Evolutionary conservation across 2,888 invertebrate species (phyloP), one percentile per base, ranked within the genome.

Genomic region (Orthonychiurus folsomi): DNA sequence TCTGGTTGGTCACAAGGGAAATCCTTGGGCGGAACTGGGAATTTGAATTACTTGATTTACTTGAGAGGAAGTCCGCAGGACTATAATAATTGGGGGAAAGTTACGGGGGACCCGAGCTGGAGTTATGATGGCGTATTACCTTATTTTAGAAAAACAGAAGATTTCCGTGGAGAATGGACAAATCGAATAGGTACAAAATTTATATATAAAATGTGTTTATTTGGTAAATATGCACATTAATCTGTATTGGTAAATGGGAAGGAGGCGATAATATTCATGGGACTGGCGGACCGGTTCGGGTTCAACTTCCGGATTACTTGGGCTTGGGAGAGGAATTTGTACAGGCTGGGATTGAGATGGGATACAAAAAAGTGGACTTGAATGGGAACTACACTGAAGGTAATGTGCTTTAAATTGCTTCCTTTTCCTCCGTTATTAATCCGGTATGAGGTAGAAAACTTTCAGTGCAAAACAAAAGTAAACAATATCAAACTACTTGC

Each of bases 271-370:
- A 63, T 20, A 53, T 53, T 15, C 69, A 68, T 37, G 72, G 72
- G 1, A 60, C 54, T 55, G 65, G 61, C 5, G 72, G 72, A 12
- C 68, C 67, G 5, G 25, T 70, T n/a, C 24, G 66, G 53, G 58
- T 70, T 69, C 76, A 82, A 66, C 71, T 82, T 50, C 75, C 76
- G 63, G 84, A 81, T 77, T 77, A 79, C 70, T 83, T 85, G 69
- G 75, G 78, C 63, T 73, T 87, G 57, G 78, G 82, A 2, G 75
- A 81, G 67, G 77, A 79, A 50, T 74, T 86, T 50, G 69, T 85
- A 61, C 74, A 81, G 58, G 86, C 85, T 50, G 82, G 83, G 9
- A 74, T 78, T 72, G 81, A 83, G 76, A 76, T 87, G 71, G 83
- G 83, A 50, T 82, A 81, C 74, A 71, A 76, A 3, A 72, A 77